phyloP scores from a whole-genome alignment of 2,797 vertebrate genomes.

The Potorous gilbertii region DNA sequence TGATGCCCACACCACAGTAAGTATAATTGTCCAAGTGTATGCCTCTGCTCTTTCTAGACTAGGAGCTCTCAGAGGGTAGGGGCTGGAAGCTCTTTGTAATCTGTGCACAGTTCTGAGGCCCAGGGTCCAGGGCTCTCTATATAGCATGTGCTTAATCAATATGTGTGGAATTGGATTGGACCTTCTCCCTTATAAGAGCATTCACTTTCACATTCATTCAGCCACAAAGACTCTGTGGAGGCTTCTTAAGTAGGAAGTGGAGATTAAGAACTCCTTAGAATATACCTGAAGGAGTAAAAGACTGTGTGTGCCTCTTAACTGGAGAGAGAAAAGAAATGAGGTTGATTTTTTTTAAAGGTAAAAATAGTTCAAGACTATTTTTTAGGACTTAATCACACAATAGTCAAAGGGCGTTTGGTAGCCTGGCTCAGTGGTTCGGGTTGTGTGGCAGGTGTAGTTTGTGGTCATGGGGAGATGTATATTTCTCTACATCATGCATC shows the following conservation, averaged over 20 bases:
- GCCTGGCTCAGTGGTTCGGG: not conserved
- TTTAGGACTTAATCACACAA: not conserved
- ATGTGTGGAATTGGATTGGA: not conserved
- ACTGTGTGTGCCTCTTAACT: not conserved
- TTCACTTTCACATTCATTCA: not conserved
- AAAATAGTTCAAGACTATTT: not conserved
- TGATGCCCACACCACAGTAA: not conserved
- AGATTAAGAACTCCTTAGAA: conserved; percentile 10
- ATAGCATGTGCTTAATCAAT: not conserved
- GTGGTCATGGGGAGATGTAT: not conserved
- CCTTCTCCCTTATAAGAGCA: not conserved
- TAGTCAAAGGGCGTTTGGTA: not conserved
- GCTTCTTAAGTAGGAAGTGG: not conserved
- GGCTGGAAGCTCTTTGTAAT: not conserved
- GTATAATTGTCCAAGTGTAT: not conserved
- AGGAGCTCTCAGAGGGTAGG: not conserved
- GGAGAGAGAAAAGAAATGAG: not conserved
- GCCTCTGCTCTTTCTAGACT: not conserved
- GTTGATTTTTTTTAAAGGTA: conserved; percentile 5
- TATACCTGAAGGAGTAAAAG: conserved; percentile 13
- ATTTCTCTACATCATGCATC: conserved; percentile 38
- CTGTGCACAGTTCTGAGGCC: not conserved
- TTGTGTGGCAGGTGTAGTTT: not conserved
- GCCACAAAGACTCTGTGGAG: not conserved
- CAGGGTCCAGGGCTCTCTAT: not conserved